Evolutionary conservation across 2,888 invertebrate genomes (phyloP), one percentile per base, ranked within the genome.

Genomic region (Sesamia inferens): DNA sequence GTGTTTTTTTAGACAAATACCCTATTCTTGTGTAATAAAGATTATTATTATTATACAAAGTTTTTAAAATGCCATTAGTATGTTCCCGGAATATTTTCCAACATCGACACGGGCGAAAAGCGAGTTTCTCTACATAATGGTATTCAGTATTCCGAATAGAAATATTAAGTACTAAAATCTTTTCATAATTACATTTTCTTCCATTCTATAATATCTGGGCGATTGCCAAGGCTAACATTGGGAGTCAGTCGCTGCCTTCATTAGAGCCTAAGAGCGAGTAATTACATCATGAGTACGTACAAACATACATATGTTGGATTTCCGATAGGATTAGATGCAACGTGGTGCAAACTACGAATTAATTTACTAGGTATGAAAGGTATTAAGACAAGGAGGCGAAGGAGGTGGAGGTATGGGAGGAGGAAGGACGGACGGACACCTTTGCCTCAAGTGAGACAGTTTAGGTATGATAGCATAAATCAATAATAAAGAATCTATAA

Each of bases 211-310:
- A 54, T 51, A 47, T 22, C 44, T 79, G 70, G 80, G 67, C 11
- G 31, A 75, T 22, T 11, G 80, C 80, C 79, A 80, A 80, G 44
- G 39, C 39, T 48, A 42, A 16, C 13, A 66, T 74, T 61, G 1
- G 55, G n/a, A 54, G 11, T 19, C 58, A 6, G 63, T 63, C 48
- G 48, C 2, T 31, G 74, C 47, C 54, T 51, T 75, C 79, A 79
- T 79, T 79, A 79, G 63, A 2, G 31, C 31, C 31, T 57, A 62
- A 5, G 11, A 31, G 31, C 57, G 54, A 69, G 58, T 62, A 68
- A 78, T 74, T 63, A 62, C 54, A 65, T 64, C 48, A 42, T 13
- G 58, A 79, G 68, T 31, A 31, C 2, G 31, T 31, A 31, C 31
- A 31, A 2, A 31, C 31, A 3, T 58, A 58, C 44, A 10, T 11